These are phyloP conservation scores for Jordanella pulchra DNA, from an alignment of 2,797 vertebrate species.

Conservation along the genomic window DNA sequence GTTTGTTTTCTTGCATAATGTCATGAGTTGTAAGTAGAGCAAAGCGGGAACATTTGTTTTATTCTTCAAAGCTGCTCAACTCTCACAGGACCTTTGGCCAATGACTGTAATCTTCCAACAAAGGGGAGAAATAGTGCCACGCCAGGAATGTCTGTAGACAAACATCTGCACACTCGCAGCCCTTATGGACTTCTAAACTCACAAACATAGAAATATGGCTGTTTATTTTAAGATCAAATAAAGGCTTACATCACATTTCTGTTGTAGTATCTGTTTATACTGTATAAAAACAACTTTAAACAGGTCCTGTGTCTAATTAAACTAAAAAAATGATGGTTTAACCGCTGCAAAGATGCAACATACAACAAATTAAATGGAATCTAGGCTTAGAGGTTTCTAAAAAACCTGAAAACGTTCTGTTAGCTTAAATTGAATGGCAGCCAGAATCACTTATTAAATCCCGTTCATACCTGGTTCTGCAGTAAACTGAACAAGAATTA, in stretches of 20 bases:
- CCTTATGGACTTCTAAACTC: conserved; percentile 5
- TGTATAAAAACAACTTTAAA: conserved; percentile 54
- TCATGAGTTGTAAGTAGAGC: conserved; percentile 38
- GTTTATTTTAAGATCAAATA: conserved; percentile 16
- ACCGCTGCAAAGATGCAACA: no score
- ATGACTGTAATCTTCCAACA: conserved; percentile 24
- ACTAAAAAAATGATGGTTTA: conserved; percentile 5
- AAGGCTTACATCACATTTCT: conserved; percentile 5
- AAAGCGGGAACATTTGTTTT: conserved; percentile 51
- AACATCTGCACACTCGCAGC: conserved; percentile 14
- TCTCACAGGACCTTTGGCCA: conserved; percentile 55
- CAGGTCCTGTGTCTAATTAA: conserved; percentile 9
- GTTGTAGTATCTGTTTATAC: conserved; percentile 32
- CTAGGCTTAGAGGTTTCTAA: no score
- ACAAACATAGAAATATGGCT: conserved; percentile 19
- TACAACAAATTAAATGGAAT: no score
- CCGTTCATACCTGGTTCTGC: no score
- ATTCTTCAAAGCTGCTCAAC: conserved; percentile 19
- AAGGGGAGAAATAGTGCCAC: conserved; percentile 4
- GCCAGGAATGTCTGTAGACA: conserved; percentile 47
- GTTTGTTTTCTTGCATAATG: conserved; percentile 25
- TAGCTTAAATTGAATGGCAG: not conserved
- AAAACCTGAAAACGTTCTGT: not conserved
- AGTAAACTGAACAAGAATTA: not conserved
- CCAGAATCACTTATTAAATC: not conserved